A percentile compares a stretch with the other conserved stretches of the same genome.
phyloP scores from a whole-genome alignment of 2,797 vertebrate genomes.

The Eurystomus glaucurus region DNA sequence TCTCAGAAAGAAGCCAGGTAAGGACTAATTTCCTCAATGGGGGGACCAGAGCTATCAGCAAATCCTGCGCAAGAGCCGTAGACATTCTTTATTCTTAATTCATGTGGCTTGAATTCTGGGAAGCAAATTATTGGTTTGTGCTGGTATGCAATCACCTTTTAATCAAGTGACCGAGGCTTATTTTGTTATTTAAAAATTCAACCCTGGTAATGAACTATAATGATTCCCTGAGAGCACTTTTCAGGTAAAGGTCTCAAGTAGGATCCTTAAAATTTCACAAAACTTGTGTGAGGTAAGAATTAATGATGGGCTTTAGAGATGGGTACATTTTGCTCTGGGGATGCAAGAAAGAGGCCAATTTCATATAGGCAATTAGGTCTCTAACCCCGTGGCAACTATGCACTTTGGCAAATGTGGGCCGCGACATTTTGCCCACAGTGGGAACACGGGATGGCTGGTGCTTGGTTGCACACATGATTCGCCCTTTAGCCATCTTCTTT shows the following conservation, averaged over 20 bases:
- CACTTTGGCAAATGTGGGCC: background rate
- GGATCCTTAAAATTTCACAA: background rate
- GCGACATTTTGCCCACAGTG: background rate
- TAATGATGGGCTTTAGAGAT: background rate
- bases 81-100: background rate
- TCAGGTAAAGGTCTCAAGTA: background rate
- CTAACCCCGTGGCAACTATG: background rate
- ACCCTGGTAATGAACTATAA: background rate
- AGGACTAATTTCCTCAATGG: background rate
- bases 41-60: background rate
- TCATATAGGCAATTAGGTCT: background rate
- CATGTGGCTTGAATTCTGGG: background rate
- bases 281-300: background rate
- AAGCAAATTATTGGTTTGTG: background rate
- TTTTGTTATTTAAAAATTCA: slow-evolving; percentile 1
- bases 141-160: background rate
- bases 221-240: background rate
- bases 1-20: background rate
- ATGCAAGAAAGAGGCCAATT: background rate
- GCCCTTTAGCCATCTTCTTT: background rate
- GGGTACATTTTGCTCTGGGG: background rate
- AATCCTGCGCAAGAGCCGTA: background rate
- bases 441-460: background rate
- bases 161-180: background rate
- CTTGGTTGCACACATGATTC: background rate